Conservation (phyloP, 2,888 invertebrate genomes). For the Atethmia centrago region DNA sequence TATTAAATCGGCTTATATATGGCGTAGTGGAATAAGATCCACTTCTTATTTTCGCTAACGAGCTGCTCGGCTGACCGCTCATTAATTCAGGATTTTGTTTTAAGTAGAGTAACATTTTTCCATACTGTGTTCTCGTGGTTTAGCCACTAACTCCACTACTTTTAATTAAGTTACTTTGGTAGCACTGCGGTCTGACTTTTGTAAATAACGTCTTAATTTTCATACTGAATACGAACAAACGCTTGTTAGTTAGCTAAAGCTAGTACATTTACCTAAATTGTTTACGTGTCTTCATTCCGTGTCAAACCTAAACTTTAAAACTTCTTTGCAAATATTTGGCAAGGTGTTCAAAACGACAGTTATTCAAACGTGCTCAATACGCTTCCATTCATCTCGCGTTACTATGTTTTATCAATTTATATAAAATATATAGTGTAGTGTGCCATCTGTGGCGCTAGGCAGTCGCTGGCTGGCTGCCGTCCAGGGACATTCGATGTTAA, state of each 20-base stretch:
- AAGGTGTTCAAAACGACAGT: conserved; percentile 35
- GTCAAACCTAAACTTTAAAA: conserved; percentile 18
- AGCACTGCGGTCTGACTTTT: conserved; percentile 18
- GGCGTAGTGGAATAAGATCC: conserved; percentile 12
- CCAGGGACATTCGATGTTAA: conserved; percentile 63
- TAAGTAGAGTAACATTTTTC: conserved; percentile 2
- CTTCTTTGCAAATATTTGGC: conserved; percentile 28
- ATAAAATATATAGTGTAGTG: conserved; percentile 44
- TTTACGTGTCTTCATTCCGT: conserved; percentile 9
- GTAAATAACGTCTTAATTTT: conserved; percentile 25
- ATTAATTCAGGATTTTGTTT: conserved; percentile 29
- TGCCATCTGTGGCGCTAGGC: conserved; percentile 66
- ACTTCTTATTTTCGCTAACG: conserved; percentile 27
- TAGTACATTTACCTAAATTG: conserved; percentile 17
- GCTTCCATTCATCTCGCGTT: conserved; percentile 47
- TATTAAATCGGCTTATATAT: conserved; percentile 33
- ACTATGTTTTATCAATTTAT: conserved; percentile 65
- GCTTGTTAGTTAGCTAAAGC: conserved; percentile 11
- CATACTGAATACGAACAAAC: conserved; percentile 22
- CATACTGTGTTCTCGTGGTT: conserved; percentile 11
- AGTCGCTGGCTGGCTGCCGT: conserved; percentile 58
- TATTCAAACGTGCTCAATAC: conserved; percentile 34
- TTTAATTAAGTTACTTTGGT: conserved; percentile 46
- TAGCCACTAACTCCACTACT: not conserved
- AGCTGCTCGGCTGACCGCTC: conserved; percentile 23